Evolutionary conservation across 2,888 invertebrate species (phyloP), one percentile per base, ranked within the genome.

Genomic region (Listrodromus nycthemerus): DNA sequence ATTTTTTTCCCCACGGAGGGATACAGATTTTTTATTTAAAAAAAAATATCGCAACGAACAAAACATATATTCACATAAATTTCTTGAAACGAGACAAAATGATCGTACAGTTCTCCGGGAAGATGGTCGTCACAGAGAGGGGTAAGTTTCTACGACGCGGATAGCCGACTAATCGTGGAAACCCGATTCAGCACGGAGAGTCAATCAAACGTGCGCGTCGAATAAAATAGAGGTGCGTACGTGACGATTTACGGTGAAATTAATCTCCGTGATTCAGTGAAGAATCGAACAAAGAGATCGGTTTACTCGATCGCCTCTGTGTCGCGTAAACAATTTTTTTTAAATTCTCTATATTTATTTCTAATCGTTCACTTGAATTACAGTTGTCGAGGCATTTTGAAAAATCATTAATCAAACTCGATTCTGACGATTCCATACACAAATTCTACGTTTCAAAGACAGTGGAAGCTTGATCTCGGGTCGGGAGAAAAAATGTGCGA

Each of bases 221-320:
- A 82, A 85, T 70, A 76, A 66, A 81, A 83, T 84, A 61, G 82
- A 80, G 81, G 82, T 82, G 80, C 83, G 81, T 85, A 85, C 85
- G 78, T 82, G 82, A 78, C 73, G 63, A 82, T 75, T 63, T 16
- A 21, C 45, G 52, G 19, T 77, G 24, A n/a, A 61, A 77, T 77
- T 69, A 82, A 78, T 78, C 82, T 66, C 58, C 67, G 79, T 84
- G 87, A 76, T 86, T 85, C 86, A 87, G 86, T 55, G 80, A 71
- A 78, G 82, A 82, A 85, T 84, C 69, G 71, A 80, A 80, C 69
- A 81, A 69, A 81, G 80, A 80, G 75, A 82, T 86, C 87, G 80
- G 80, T 84, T 84, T 80, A 84, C 55, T 10, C 24, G 13, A 86
- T 78, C 80, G 19, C 80, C 41, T 79, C 66, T 67, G 27, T 8